Evolutionary conservation across 2,888 invertebrate species (phyloP), one percentile per base, ranked within the genome.

Genomic region (Apoderus coryli): DNA sequence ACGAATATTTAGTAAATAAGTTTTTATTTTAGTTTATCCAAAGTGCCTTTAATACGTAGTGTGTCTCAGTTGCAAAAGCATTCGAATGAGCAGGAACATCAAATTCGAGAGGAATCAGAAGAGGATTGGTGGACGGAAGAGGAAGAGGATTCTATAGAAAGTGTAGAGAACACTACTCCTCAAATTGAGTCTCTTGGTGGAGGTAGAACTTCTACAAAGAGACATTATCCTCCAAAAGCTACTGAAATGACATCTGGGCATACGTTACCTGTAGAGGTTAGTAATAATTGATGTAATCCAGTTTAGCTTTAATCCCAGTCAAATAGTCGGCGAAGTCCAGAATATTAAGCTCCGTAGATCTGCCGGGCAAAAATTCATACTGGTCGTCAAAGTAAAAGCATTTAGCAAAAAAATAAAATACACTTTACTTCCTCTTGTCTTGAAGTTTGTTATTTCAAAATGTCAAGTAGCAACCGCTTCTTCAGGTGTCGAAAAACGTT

Each of bases 91-190:
- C 19, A 19, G 19, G 7, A 19, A 16, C 14, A 28, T 14, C 16
- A 31, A 22, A 27, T 24, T 22, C 25, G n/a, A 31, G 28, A 10
- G 31, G 32, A 7, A 34, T 34, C 40, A 14, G 54, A 56, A 37
- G 57, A 56, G 28, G 57, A 56, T 26, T 59, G 57, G 56, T 54
- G 51, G 45, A 57, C 56, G 3, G 57, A 58, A 37, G 57, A 57
- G 26, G 52, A 48, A 3, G 54, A 55, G 27, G 56, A 54, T 29
- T 41, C 42, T 2, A 48, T 47, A 4, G 44, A 44, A 24, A 41
- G 28, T 10, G 49, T 49, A 19, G 45, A 44, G 2, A 52, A 52
- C 35, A 13, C 14, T 4, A 43, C 49, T 14, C 44, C 47, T 3
- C 48, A 48, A 27, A 47, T 10, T 10, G 6, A 6, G 19, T n/a